Conservation (phyloP, 2,888 invertebrate species). For the Cyrtodaria siliqua region DNA sequence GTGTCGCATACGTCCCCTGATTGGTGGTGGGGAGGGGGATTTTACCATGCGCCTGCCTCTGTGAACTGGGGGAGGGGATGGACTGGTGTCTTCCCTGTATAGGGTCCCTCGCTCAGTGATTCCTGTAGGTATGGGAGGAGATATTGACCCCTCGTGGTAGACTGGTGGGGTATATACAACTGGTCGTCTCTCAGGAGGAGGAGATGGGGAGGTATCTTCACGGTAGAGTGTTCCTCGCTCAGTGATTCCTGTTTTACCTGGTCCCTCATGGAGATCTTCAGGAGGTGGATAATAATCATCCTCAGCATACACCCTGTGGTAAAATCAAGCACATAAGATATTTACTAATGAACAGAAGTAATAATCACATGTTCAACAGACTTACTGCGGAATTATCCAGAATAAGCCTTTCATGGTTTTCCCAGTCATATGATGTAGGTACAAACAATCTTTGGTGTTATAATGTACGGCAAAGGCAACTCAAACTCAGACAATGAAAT, state of each 20-base stretch:
- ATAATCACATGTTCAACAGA: too few species aligned
- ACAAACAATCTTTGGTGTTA: too few species aligned
- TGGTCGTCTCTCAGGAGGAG: conserved; percentile 48
- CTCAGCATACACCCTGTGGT: conserved; percentile 24
- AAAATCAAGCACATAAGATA: background rate
- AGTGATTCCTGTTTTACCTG: conserved; percentile 61
- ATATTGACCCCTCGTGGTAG: conserved; percentile 47
- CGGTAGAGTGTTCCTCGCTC: conserved; percentile 54
- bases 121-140: conserved; percentile 55
- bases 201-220: conserved; percentile 56
- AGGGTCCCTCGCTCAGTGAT: conserved; percentile 59
- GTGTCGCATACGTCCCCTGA: conserved; percentile 35
- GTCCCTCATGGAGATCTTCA: conserved; percentile 56
- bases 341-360: too few species aligned
- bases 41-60: conserved; percentile 35
- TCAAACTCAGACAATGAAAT: too few species aligned
- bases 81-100: conserved; percentile 50
- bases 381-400: too few species aligned
- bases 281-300: conserved; percentile 41
- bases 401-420: too few species aligned
- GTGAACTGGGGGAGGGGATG: conserved; percentile 50
- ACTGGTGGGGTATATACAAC: conserved; percentile 33
- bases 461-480: too few species aligned
- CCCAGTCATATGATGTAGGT: too few species aligned
- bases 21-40: conserved; percentile 46